Conservation (phyloP, 2,113 vertebrate species). For the Trichechus manatus region DNA sequence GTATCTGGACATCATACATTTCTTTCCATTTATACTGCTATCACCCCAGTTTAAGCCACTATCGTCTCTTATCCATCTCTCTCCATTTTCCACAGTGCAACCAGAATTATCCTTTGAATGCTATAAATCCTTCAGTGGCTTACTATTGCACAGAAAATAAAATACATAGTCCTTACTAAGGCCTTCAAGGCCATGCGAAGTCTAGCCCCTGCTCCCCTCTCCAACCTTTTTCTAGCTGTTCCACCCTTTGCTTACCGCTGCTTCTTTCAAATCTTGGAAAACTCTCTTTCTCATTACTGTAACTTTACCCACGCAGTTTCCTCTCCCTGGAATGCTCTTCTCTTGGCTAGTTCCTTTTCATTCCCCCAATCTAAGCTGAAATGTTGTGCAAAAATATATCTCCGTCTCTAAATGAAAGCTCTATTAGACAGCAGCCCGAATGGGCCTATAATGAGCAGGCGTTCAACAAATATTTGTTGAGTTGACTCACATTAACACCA, state of each 20-base stretch:
- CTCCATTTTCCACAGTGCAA: background rate
- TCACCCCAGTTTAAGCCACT: background rate
- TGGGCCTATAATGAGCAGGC: background rate
- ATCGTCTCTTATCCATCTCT: background rate
- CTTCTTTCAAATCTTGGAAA: slow-evolving; percentile 52
- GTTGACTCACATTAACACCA: background rate
- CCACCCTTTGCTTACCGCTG: background rate
- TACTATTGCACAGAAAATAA: slow-evolving; percentile 43
- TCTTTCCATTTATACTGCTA: background rate
- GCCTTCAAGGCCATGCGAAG: background rate
- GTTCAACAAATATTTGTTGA: slow-evolving; percentile 4
- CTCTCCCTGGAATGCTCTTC: background rate
- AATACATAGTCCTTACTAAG: background rate
- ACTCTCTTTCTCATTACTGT: background rate
- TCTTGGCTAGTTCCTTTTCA: background rate
- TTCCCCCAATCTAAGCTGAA: background rate
- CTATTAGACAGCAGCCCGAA: background rate
- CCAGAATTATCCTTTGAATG: background rate
- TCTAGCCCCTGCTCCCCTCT: background rate
- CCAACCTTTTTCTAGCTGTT: background rate
- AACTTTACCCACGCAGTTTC: background rate
- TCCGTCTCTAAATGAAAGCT: slow-evolving; percentile 1
- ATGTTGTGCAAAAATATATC: background rate
- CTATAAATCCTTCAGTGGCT: background rate
- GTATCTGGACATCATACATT: background rate